Conservation (phyloP, 2,888 invertebrate species). For the Parnassius apollo region DNA sequence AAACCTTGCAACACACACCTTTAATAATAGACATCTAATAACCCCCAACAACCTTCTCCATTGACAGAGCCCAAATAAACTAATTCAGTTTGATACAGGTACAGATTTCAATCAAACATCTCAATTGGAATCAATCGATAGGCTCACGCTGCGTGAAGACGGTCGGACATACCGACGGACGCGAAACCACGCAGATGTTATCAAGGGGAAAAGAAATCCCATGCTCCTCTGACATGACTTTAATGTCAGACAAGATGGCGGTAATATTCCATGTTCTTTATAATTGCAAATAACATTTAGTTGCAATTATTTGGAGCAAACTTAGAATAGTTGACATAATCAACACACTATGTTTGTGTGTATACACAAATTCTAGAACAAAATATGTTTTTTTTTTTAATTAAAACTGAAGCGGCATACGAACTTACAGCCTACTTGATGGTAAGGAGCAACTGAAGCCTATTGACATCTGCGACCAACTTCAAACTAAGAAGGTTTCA, state of each 20-base stretch:
- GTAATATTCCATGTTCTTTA: not conserved
- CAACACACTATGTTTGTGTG: no score
- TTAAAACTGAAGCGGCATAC: no score
- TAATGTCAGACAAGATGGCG: slow-evolving; percentile 13
- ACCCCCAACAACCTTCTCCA: slow-evolving; percentile 13
- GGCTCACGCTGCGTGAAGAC: slow-evolving; percentile 24
- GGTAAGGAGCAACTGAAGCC: no score
- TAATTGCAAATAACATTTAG: no score
- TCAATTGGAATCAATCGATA: slow-evolving; percentile 26
- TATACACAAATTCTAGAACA: no score
- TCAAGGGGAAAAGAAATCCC: slow-evolving; percentile 7
- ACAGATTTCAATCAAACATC: slow-evolving; percentile 26
- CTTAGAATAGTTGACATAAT: no score
- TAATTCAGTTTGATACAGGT: slow-evolving; percentile 26
- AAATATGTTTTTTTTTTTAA: no score
- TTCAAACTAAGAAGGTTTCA: no score
- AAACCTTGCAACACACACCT: not conserved
- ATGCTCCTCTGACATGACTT: not conserved
- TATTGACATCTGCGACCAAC: no score
- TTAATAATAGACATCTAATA: slow-evolving; percentile 16
- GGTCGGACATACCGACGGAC: slow-evolving; percentile 15
- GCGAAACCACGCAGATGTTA: slow-evolving; percentile 19
- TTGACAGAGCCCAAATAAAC: slow-evolving; percentile 24
- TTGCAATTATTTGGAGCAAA: no score
- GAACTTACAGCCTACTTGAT: no score